phyloP scores from a whole-genome alignment of 2,888 invertebrate genomes.

The Rugalucina vietnamica region DNA sequence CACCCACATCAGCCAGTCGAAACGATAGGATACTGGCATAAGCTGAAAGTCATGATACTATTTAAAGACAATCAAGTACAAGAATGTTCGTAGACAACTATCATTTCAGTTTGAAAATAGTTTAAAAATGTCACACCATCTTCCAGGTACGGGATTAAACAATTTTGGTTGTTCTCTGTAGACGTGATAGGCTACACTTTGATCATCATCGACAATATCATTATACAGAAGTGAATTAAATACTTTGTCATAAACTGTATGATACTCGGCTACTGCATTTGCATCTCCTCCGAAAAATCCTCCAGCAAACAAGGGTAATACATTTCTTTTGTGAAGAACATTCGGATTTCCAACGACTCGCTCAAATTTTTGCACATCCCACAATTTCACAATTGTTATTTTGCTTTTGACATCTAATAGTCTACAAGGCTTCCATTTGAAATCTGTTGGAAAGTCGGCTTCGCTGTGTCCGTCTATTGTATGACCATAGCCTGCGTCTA shows the following conservation, averaged over 20 bases:
- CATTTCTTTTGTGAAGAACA: slow-evolving; percentile 22
- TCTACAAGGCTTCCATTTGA: slow-evolving; percentile 17
- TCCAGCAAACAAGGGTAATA: slow-evolving; percentile 27
- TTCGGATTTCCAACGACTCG: neutral
- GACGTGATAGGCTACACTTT: slow-evolving; percentile 25
- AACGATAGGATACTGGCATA: too few species aligned
- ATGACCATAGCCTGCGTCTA: slow-evolving; percentile 76
- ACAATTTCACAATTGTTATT: slow-evolving; percentile 30
- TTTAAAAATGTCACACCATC: slow-evolving; percentile 43
- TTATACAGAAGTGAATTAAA: slow-evolving; percentile 27
- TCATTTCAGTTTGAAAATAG: slow-evolving; percentile 29
- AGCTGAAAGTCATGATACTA: too few species aligned
- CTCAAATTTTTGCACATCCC: slow-evolving; percentile 5
- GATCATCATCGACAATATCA: slow-evolving; percentile 51
- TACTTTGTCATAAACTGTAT: slow-evolving; percentile 31
- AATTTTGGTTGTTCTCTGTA: slow-evolving; percentile 32
- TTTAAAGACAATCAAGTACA: too few species aligned
- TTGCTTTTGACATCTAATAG: slow-evolving; percentile 11
- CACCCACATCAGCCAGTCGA: too few species aligned
- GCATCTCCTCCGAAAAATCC: slow-evolving; percentile 48
- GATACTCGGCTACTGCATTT: slow-evolving; percentile 29
- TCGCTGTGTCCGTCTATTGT: too few species aligned
- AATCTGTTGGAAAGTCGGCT: neutral
- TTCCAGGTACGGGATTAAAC: slow-evolving; percentile 32
- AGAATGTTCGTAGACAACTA: too few species aligned